Base-by-base conservation (phyloP, 1,140 invertebrate genomes). In the Aradophagus sp. region DNA sequence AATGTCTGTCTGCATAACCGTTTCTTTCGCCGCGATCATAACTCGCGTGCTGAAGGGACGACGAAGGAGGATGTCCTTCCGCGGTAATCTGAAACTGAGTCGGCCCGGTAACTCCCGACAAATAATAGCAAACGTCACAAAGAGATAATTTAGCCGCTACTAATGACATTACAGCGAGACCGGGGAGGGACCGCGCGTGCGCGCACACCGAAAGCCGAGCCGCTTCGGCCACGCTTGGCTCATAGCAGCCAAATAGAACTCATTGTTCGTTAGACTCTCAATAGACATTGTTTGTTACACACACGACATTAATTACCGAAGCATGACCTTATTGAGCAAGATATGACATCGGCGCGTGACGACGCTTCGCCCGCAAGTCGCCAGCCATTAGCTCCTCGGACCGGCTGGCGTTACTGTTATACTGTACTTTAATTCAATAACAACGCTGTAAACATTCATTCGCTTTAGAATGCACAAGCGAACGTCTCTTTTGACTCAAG, bases 231-330 rank as follows among this genome's bases (percentile, higher is more conserved):
- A 58, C 52, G 38, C 23, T 62, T 38, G 47, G 45, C 12, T 45
- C 53, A 71, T 71, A 71, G 59, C 55, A 59, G 68, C 53, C 59
- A 71, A 65, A 65, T 53, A 36, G 53, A 36, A 36, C 55, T 66
- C 55, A 72, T 72, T 72, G 68, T 72, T 65, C 50, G 61, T 65
- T 65, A 20, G 48, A 27, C 39, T 72, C 56, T 50, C 61, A 72
- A 72, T 72, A 61, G 68, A 55, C 55, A 53, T 38, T 55, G 61
- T 53, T 65, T 65, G 59, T 65, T 72, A 58, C 58, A 55, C 47
- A 47, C 29, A 45, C 39, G 61, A 53, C 59, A 65, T 59, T 71
- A 71, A 71, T 71, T 71, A 65, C 53, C 42, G 17, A 23, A 42
- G 53, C 59, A 41, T 65, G 35, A 61, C 48, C 68, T 59, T 61